These are phyloP conservation scores for Eunapius fragilis DNA, from an alignment of 37 sponge, comb jelly and placozoan species.

Conservation along the genomic window DNA sequence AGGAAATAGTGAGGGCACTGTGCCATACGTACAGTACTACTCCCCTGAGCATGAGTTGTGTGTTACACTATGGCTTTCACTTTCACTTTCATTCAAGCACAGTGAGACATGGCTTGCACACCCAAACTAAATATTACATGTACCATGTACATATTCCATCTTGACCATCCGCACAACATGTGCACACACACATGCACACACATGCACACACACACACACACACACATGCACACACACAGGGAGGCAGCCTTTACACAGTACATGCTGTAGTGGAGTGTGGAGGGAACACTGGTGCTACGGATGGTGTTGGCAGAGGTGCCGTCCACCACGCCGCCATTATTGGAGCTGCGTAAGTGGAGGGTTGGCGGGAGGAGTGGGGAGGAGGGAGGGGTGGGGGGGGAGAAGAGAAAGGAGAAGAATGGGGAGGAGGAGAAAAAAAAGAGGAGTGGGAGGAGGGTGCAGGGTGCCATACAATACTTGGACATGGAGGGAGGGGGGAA, in stretches of 20 bases:
- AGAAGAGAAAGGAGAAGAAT: background rate
- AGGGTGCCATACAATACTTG: background rate
- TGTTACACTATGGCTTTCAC: too few species aligned
- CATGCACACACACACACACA: background rate
- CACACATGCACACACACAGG: background rate
- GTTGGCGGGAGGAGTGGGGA: background rate
- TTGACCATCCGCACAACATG: too few species aligned
- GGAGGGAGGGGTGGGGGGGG: background rate
- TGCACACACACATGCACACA: too few species aligned
- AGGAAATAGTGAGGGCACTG: too few species aligned
- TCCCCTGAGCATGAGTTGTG: too few species aligned
- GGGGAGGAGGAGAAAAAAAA: background rate
- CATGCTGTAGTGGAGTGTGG: slow-evolving; percentile 56
- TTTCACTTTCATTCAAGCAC: too few species aligned
- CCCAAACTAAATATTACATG: too few species aligned
- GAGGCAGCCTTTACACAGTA: slow-evolving; percentile 50
- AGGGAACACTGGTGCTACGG: slow-evolving; percentile 18
- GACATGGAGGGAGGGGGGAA: background rate
- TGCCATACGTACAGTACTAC: too few species aligned
- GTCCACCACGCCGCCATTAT: slow-evolving; percentile 53
- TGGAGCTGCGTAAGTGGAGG: slow-evolving; percentile 52
- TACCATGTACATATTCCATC: too few species aligned
- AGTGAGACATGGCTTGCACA: too few species aligned
- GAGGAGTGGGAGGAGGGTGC: background rate
- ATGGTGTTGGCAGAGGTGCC: slow-evolving; percentile 30